Evolutionary conservation across 2,113 vertebrate genomes (phyloP).

Genomic region (Dromaius novaehollandiae): DNA sequence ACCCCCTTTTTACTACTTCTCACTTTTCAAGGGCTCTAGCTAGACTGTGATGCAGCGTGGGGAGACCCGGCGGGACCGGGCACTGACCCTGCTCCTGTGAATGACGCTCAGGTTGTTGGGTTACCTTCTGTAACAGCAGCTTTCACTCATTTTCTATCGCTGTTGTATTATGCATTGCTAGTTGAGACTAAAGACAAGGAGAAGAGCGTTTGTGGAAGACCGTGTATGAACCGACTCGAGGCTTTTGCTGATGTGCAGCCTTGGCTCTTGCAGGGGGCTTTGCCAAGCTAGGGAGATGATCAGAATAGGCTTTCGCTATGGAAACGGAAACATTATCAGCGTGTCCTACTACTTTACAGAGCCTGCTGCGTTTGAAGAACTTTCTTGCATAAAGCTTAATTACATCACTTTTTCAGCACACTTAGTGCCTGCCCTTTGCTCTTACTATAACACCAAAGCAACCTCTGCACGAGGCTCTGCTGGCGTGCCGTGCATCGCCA

Average conservation of each 20-base stretch:
- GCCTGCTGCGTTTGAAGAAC: neutral
- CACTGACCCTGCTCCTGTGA: neutral
- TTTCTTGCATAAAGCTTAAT: neutral
- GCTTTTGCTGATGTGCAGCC: neutral
- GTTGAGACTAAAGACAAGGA: neutral
- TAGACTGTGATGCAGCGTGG: neutral
- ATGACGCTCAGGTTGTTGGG: neutral
- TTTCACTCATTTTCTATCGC: neutral
- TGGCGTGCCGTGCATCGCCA: accelerated
- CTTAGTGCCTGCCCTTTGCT: neutral
- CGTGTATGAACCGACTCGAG: neutral
- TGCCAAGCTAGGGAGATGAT: neutral
- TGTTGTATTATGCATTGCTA: neutral
- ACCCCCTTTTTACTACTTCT: neutral
- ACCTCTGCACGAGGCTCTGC: accelerated
- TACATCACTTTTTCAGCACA: neutral
- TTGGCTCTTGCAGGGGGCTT: neutral
- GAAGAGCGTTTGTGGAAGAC: neutral
- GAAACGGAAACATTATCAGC: neutral
- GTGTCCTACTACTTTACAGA: neutral
- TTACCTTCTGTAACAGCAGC: neutral
- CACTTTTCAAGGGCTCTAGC: neutral
- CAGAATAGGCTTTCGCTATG: neutral
- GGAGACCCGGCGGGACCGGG: neutral
- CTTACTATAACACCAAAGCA: neutral